Evolutionary conservation across 2,797 vertebrate species (phyloP), one percentile per base, ranked within the genome.

Genomic region (Okamejei kenojei): DNA sequence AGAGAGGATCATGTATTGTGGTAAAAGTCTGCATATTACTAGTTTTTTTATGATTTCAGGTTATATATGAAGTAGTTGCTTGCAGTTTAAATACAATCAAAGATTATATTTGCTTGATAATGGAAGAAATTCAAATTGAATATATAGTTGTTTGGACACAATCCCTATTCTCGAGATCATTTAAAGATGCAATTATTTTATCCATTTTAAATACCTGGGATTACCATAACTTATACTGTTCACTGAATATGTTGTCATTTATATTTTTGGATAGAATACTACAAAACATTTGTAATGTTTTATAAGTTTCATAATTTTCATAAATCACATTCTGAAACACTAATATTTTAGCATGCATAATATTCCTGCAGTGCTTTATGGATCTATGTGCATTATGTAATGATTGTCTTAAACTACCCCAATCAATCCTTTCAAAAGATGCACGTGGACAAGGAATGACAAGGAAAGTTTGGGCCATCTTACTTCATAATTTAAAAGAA

Each of bases 251-350:
- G 45, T 38, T 92, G 38, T 76, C 38, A 92, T 92, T 74, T 58
- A 92, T 76, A 73, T 54, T 76, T 76, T 92, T 92, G 35, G 26
- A 74, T 45, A 76, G 7, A 74, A 74, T 10, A 7, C 38, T 68
- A 35, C 76, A 90, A 90, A 74, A 17, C n/a, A 32, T 73, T 92
- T 76, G 71, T 90, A 71, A 90, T 38, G 7, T 90, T 90, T 90
- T 35, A 29, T 74, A 76, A 92, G 26, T 76, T 73, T 68, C 63
- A 91, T 17, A 58, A 73, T 32, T 73, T 74, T 73, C 35, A 38
- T 73, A 91, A 11, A 2, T 68, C 26, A 73, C 11, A 92, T 92
- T 92, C 90, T 92, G 23, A 92, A 76, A 74, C 23, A 29, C 11
- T 23, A 26, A 92, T 92, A 76, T 92, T 45, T 90, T 32, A 74